A percentile compares a stretch with the other conserved stretches of the same genome.
These are phyloP conservation scores for Meloe dianella DNA, from an alignment of 2,888 invertebrate genomes.

Conservation along the genomic window DNA sequence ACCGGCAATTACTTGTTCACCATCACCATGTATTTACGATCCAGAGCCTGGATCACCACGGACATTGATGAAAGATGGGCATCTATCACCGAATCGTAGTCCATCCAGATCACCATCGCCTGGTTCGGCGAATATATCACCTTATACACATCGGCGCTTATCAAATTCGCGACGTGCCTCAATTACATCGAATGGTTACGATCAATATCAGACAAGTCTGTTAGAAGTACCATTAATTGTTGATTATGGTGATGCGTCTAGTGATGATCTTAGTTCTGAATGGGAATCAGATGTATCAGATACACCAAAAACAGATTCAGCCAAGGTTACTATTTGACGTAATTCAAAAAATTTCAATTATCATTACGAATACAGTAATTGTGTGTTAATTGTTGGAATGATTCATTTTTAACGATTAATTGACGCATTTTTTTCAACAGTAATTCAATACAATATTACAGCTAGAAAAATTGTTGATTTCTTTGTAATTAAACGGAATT, in stretches of 20 bases:
- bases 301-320: conserved; percentile 38
- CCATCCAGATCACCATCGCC: conserved; percentile 49
- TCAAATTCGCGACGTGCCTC: conserved; percentile 47
- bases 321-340: conserved; percentile 23
- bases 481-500: not conserved
- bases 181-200: conserved; percentile 65
- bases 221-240: conserved; percentile 76
- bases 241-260: conserved; percentile 89
- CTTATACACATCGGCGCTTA: conserved; percentile 46
- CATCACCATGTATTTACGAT: conserved; percentile 55
- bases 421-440: not conserved
- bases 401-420: not conserved
- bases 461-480: not conserved
- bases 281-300: conserved; percentile 87
- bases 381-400: not conserved
- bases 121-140: conserved; percentile 42
- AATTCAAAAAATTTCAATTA: not conserved
- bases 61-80: conserved; percentile 22
- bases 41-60: conserved; percentile 21
- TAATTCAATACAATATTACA: not conserved
- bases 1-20: conserved; percentile 56
- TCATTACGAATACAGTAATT: not conserved
- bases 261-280: conserved; percentile 89
- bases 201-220: conserved; percentile 79
- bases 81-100: conserved; percentile 41